These are phyloP conservation scores for Zoanthus sociatus DNA, from an alignment of 92 coral and sea anemone species.

Conservation along the genomic window DNA sequence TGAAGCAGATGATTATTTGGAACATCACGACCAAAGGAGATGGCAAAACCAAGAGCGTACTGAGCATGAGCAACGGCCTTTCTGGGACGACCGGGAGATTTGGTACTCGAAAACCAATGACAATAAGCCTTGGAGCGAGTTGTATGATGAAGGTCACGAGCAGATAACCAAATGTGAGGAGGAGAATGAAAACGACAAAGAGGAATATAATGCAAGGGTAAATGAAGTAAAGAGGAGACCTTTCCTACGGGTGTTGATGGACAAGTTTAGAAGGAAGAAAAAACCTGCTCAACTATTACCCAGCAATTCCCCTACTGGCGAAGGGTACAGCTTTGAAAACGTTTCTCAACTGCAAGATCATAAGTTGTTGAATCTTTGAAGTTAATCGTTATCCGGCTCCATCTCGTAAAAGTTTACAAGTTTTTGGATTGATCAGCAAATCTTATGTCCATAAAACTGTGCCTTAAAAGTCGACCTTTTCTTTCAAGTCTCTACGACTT, in stretches of 20 bases:
- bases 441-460: too few relatives aligned
- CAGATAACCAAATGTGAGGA: not conserved
- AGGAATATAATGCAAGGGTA: not conserved
- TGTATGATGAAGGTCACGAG: not conserved
- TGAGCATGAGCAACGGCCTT: not conserved
- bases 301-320: not conserved
- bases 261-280: conserved; percentile 1
- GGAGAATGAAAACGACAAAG: not conserved
- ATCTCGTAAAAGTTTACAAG: too few relatives aligned
- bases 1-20: not conserved
- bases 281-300: not conserved
- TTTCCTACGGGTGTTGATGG: not conserved
- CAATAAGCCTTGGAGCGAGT: not conserved
- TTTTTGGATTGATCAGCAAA: too few relatives aligned
- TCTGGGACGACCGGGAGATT: not conserved
- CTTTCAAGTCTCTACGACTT: too few relatives aligned
- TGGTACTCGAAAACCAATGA: not conserved
- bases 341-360: not conserved
- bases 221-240: not conserved
- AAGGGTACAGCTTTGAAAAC: not conserved
- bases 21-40: not conserved
- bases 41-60: not conserved
- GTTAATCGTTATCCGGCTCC: too few relatives aligned
- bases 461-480: too few relatives aligned
- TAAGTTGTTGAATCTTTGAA: too few relatives aligned